These are phyloP conservation scores for Sesia bembeciformis DNA, from an alignment of 2,888 invertebrate species.

Conservation along the genomic window DNA sequence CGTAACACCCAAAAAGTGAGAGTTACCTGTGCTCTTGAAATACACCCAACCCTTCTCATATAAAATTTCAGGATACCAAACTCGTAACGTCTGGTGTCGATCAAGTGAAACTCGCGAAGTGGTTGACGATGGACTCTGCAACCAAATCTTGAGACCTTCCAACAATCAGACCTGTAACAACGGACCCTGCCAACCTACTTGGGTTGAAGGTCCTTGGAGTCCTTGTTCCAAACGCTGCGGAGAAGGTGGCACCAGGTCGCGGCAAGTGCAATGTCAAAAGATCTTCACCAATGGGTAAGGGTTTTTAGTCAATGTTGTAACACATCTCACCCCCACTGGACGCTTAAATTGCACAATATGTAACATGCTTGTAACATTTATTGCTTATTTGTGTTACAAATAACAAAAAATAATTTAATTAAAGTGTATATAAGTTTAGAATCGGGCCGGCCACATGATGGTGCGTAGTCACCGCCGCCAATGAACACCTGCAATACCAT, in stretches of 20 bases:
- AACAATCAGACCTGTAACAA: constrained; percentile 82
- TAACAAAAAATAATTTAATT: too few relatives aligned
- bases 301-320: not conserved
- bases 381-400: not conserved
- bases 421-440: too few relatives aligned
- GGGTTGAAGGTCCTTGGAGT: constrained; percentile 87
- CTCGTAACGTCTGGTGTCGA: constrained; percentile 86
- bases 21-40: too few relatives aligned
- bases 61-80: constrained; percentile 76
- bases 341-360: not conserved
- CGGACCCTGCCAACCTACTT: constrained; percentile 85
- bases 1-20: too few relatives aligned
- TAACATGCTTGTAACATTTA: not conserved
- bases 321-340: not conserved
- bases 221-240: constrained; percentile 90
- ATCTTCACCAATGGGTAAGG: constrained; percentile 80
- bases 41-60: too few relatives aligned
- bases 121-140: constrained; percentile 86
- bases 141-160: constrained; percentile 81
- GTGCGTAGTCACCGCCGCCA: too few relatives aligned
- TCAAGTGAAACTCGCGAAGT: constrained; percentile 80
- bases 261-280: constrained; percentile 87
- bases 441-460: too few relatives aligned
- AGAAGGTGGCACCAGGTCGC: constrained; percentile 79
- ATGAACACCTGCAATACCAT: too few relatives aligned